These are phyloP conservation scores for Dendroctonus ponderosae DNA, from an alignment of 1,140 invertebrate species.

Conservation along the genomic window DNA sequence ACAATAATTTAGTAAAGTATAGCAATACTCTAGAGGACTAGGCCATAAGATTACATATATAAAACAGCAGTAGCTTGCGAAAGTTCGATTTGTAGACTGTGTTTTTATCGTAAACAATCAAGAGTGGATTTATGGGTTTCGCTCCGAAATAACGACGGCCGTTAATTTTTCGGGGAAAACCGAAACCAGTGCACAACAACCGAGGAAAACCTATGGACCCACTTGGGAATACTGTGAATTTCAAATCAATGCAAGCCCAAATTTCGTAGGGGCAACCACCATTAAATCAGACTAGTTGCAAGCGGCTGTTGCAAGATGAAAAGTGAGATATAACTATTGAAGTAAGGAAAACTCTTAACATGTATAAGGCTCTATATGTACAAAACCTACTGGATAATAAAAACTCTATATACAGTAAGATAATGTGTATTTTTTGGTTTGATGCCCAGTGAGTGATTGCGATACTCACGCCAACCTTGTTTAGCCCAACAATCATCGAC, in stretches of 20 bases:
- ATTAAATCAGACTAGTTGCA: conserved; percentile 13
- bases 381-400: conserved; percentile 35
- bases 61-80: conserved; percentile 19
- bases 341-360: conserved; percentile 18
- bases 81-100: conserved; percentile 19
- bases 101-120: conserved; percentile 11
- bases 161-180: not conserved
- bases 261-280: conserved; percentile 22
- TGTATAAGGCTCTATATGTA: conserved; percentile 32
- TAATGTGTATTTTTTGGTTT: not conserved
- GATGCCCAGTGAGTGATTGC: no score
- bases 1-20: no score
- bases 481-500: no score
- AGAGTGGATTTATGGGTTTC: not conserved
- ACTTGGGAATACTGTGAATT: conserved; percentile 16
- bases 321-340: conserved; percentile 32
- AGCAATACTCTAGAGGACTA: no score
- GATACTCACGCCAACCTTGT: no score
- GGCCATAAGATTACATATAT: not conserved
- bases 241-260: conserved; percentile 34
- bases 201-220: not conserved
- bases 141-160: not conserved
- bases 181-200: not conserved
- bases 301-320: conserved; percentile 21
- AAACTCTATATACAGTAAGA: conserved; percentile 30